Evolutionary conservation across 2,113 vertebrate genomes (phyloP).

Genomic region (Gallinago paraguaiae): DNA sequence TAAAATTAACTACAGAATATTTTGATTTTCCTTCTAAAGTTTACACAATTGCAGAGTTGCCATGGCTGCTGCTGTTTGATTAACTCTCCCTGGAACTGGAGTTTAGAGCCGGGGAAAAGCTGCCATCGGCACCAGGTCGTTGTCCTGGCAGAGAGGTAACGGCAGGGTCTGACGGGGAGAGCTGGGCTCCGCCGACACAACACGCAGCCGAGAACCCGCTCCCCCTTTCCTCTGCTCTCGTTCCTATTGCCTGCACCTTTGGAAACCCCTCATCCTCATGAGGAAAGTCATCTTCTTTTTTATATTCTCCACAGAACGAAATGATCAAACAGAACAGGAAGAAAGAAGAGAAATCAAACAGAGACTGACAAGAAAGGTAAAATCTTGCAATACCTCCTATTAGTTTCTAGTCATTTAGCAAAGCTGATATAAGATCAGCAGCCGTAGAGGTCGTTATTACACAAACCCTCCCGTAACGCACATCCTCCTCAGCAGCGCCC

Average conservation of each 20-base stretch:
- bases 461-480: background rate
- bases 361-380: slow-evolving; percentile 94
- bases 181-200: background rate
- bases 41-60: background rate
- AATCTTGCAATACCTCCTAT: background rate
- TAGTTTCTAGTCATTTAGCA: background rate
- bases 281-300: slow-evolving; percentile 43
- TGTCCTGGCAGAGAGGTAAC: background rate
- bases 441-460: background rate
- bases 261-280: background rate
- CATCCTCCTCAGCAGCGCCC: background rate
- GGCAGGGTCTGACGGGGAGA: background rate
- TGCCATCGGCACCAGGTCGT: fast-evolving
- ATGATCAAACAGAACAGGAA: slow-evolving; percentile 95
- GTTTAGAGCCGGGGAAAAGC: background rate
- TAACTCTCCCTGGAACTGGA: background rate
- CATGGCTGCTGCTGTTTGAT: background rate
- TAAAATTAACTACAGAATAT: background rate
- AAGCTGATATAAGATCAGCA: background rate
- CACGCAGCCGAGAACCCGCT: background rate
- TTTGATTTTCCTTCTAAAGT: background rate
- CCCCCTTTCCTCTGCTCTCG: background rate
- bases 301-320: slow-evolving; percentile 84
- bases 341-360: slow-evolving; percentile 97
- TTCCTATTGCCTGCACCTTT: background rate